These are phyloP conservation scores for Takifugu ocellatus DNA, from an alignment of 2,797 vertebrate genomes.

Conservation along the genomic window DNA sequence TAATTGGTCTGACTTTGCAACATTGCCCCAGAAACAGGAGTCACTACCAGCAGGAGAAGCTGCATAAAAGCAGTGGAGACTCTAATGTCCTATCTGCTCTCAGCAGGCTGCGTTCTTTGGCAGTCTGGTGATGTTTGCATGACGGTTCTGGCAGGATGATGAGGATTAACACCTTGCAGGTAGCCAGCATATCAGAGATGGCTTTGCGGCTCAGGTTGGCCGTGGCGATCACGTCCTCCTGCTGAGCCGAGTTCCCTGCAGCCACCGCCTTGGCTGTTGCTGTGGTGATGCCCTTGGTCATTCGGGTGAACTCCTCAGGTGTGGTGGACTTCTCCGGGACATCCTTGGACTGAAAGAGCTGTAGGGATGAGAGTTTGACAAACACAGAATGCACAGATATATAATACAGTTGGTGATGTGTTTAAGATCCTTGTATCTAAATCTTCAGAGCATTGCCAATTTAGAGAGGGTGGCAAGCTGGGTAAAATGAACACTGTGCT, in stretches of 20 bases:
- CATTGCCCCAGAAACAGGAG: slow-evolving; percentile 19
- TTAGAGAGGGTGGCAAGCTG: slow-evolving; percentile 6
- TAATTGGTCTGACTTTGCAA: slow-evolving; percentile 47
- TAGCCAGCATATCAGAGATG: slow-evolving; percentile 90
- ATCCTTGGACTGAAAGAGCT: slow-evolving; percentile 95
- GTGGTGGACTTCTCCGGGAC: slow-evolving; percentile 87
- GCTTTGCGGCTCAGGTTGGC: slow-evolving; percentile 98
- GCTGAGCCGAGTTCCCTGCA: slow-evolving; percentile 93
- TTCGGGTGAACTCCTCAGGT: slow-evolving; percentile 95
- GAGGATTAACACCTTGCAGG: slow-evolving; percentile 90
- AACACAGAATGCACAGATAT: background rate
- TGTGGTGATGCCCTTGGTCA: slow-evolving; percentile 98
- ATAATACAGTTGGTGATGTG: background rate
- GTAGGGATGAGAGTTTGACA: slow-evolving; percentile 20
- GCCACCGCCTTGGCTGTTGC: slow-evolving; percentile 98
- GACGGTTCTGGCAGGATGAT: slow-evolving; percentile 32
- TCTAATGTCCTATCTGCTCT: slow-evolving; percentile 41
- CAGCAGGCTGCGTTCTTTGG: slow-evolving; percentile 42
- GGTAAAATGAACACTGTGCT: slow-evolving; percentile 14
- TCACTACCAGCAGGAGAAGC: slow-evolving; percentile 30
- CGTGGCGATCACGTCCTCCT: slow-evolving; percentile 95
- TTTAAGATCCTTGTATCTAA: background rate
- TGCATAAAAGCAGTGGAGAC: slow-evolving; percentile 30
- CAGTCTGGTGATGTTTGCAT: slow-evolving; percentile 40
- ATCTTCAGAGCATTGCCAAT: slow-evolving; percentile 6